Evolutionary conservation across 2,113 vertebrate species (phyloP).

Genomic region (Hippocampus mohnikei): DNA sequence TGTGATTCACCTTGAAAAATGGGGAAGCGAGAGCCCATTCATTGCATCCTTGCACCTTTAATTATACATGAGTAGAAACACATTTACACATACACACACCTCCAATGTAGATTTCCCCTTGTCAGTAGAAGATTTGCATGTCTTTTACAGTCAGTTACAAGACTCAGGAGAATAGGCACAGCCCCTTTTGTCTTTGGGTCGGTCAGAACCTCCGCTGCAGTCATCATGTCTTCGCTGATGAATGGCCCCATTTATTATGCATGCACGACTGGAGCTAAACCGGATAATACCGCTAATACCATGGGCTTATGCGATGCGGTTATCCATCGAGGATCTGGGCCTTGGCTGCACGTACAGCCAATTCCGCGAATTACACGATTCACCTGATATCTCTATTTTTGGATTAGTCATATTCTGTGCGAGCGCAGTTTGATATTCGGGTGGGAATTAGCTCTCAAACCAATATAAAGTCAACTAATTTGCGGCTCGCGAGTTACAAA

Average conservation of each 20-base stretch:
- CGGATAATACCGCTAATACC: slow-evolving; percentile 48
- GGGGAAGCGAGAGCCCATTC: neutral
- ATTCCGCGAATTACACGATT: neutral
- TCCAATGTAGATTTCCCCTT: neutral
- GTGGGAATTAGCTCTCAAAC: neutral
- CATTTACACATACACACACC: slow-evolving; percentile 6
- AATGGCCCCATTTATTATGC: slow-evolving; percentile 49
- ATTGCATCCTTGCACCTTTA: neutral
- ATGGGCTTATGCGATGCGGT: slow-evolving; percentile 34
- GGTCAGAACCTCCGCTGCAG: slow-evolving; percentile 37
- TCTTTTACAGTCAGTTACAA: slow-evolving; percentile 24
- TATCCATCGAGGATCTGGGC: neutral
- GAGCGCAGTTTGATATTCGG: neutral
- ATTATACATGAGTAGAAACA: slow-evolving; percentile 3
- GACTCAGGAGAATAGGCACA: slow-evolving; percentile 22
- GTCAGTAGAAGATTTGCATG: slow-evolving; percentile 24
- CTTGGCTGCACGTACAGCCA: neutral
- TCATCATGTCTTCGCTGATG: slow-evolving; percentile 49
- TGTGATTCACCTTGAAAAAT: neutral
- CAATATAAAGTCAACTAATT: neutral
- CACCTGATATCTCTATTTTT: neutral
- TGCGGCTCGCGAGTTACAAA: neutral
- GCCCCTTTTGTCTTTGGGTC: slow-evolving; percentile 28
- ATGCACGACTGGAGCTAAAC: slow-evolving; percentile 37
- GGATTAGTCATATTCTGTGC: neutral